Conservation (phyloP, 2,113 vertebrate genomes). For the Larimichthys crocea region DNA sequence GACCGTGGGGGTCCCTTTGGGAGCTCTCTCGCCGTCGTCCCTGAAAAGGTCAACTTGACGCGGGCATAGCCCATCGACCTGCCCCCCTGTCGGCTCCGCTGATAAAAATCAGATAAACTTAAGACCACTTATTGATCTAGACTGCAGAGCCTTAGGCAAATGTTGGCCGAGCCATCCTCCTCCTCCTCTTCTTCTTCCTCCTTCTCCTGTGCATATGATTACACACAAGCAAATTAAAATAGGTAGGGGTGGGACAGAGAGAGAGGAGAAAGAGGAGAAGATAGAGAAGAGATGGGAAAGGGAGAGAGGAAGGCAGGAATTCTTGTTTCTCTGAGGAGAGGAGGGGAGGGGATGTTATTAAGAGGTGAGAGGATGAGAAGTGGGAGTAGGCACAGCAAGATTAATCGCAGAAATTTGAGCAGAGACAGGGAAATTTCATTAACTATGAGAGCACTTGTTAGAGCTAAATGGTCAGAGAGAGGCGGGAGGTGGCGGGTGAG, state of each 20-base stretch:
- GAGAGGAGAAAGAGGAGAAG: neutral
- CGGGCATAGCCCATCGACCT: conserved; percentile 98
- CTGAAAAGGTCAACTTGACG: conserved; percentile 99
- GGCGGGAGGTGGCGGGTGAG: conserved; percentile 49
- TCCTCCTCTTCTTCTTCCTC: conserved; percentile 39
- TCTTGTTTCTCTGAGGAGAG: conserved; percentile 49
- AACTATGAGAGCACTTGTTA: conserved; percentile 80
- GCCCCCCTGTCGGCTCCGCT: conserved; percentile 94
- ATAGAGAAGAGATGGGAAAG: conserved; percentile 15
- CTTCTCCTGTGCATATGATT: conserved; percentile 76
- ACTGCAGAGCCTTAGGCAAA: conserved; percentile 82
- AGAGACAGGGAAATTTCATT: conserved; percentile 82
- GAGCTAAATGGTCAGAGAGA: conserved; percentile 77
- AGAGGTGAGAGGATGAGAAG: conserved; percentile 75
- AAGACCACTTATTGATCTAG: conserved; percentile 90
- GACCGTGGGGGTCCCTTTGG: conserved; percentile 92
- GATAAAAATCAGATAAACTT: conserved; percentile 99
- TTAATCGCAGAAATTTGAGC: conserved; percentile 81
- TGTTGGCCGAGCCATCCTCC: conserved; percentile 77
- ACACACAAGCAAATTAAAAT: conserved; percentile 70
- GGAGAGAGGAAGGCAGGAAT: conserved; percentile 28
- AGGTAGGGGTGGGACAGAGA: neutral
- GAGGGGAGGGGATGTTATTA: conserved; percentile 58
- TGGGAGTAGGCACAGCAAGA: conserved; percentile 73
- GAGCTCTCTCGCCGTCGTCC: conserved; percentile 91